Percentiles rank a stretch among this genome's conserved stretches.
Conservation (phyloP, 2,888 invertebrate genomes). For the Anagyrus pseudococci region DNA sequence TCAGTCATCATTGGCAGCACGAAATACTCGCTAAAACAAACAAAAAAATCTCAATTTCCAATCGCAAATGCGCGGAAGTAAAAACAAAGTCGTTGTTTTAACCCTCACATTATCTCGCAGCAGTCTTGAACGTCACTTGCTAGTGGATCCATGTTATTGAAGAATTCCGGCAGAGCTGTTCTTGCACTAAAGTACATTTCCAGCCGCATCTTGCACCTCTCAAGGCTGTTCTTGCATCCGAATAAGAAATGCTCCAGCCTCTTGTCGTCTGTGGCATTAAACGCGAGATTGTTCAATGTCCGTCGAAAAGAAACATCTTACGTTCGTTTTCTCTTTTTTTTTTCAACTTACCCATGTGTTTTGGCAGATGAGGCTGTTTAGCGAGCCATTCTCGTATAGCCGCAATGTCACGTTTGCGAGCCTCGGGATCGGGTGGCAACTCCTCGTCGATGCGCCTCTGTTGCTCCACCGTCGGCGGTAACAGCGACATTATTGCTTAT, state of each 20-base stretch:
- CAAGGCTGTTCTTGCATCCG: slow-evolving; percentile 60
- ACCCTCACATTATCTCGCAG: slow-evolving; percentile 49
- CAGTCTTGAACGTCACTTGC: slow-evolving; percentile 52
- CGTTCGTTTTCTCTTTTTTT: background rate
- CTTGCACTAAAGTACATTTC: slow-evolving; percentile 59
- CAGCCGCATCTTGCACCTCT: slow-evolving; percentile 56
- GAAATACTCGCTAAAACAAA: slow-evolving; percentile 52
- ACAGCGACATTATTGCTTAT: slow-evolving; percentile 58
- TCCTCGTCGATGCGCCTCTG: slow-evolving; percentile 55
- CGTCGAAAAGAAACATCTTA: background rate
- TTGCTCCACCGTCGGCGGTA: slow-evolving; percentile 56
- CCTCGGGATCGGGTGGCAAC: slow-evolving; percentile 53
- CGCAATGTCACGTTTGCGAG: slow-evolving; percentile 53
- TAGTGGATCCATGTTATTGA: slow-evolving; percentile 55
- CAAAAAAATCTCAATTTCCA: background rate
- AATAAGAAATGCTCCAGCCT: slow-evolving; percentile 58
- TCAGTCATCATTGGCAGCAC: slow-evolving; percentile 55
- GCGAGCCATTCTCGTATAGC: slow-evolving; percentile 56
- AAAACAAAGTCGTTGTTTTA: too few species aligned
- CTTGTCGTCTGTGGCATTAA: slow-evolving; percentile 50
- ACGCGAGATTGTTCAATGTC: background rate
- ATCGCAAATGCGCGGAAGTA: too few species aligned
- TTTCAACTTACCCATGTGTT: slow-evolving; percentile 53
- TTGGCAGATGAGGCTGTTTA: slow-evolving; percentile 59
- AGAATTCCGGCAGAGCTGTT: slow-evolving; percentile 57